Evolutionary conservation across 2,113 vertebrate genomes (phyloP).

Genomic region (Gymnarchus niloticus): DNA sequence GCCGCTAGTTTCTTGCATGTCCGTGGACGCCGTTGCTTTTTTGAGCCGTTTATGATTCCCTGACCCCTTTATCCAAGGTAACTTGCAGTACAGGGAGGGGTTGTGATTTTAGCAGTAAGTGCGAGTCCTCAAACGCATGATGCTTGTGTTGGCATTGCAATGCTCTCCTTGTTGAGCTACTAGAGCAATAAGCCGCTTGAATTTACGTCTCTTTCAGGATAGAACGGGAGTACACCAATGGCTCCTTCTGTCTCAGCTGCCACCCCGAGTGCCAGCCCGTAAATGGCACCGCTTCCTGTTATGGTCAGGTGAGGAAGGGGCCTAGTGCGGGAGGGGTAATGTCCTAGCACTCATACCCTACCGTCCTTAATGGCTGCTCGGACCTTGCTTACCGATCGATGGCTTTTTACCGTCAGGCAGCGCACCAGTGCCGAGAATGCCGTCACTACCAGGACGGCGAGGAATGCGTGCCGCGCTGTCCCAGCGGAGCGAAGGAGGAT

Average conservation of each 20-base stretch:
- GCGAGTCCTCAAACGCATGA: too few relatives aligned
- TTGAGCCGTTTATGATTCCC: too few relatives aligned
- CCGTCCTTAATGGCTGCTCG: neutral
- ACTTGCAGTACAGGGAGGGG: too few relatives aligned
- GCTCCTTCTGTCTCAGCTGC: constrained; percentile 71
- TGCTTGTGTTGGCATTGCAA: too few relatives aligned
- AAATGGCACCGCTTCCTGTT: constrained; percentile 78
- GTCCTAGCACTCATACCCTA: neutral
- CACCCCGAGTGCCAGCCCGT: constrained; percentile 81
- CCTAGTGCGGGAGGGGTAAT: neutral
- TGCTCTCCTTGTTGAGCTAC: too few relatives aligned
- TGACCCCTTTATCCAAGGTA: too few relatives aligned
- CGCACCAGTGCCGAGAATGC: constrained; percentile 77
- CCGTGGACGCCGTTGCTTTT: too few relatives aligned
- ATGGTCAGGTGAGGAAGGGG: constrained; percentile 69
- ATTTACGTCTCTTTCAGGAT: constrained; percentile 51
- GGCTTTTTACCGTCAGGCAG: constrained; percentile 55
- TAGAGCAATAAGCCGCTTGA: constrained; percentile 27
- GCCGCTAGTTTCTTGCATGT: too few relatives aligned
- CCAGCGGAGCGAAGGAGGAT: constrained; percentile 81
- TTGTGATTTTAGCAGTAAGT: too few relatives aligned
- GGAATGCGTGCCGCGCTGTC: constrained; percentile 80
- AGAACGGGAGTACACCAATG: constrained; percentile 68
- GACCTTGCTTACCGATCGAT: neutral
- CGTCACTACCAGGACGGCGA: constrained; percentile 71